Base-by-base conservation (phyloP, 2,888 invertebrate genomes). In the Luperina nickerlii region DNA sequence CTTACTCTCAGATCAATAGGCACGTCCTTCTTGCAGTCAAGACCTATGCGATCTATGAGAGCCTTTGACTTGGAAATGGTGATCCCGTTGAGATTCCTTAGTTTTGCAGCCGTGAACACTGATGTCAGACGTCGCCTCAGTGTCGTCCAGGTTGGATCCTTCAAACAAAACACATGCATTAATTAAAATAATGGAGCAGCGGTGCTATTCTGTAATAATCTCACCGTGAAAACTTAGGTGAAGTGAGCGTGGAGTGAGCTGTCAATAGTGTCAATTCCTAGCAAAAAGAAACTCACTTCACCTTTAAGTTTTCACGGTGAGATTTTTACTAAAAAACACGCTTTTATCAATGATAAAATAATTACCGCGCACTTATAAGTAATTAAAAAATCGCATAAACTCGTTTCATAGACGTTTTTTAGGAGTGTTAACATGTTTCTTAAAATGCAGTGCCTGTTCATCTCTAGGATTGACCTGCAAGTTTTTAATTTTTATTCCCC, bases 91-190 rank as follows among this genome's bases (percentile, higher is more conserved):
- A 88, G 84, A 65, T 27, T 86, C 38, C 77, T 84, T 13, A 88
- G 57, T 45, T 93, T 94, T 2, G 93, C 85, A 11, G 91, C 87
- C 1, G 93, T 92, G 78, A 94, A 94, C 13, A 91, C 84, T 0
- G 88, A 62, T 0, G 92, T 92, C 62, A 94, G 82, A 0, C 90
- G 90, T 11, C 91, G 81, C 69, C 94, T 88, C 5, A 94, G 8
- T 5, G 82, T 74, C 2, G 91, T 87, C 94, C 94, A 94, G 0
- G 82, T 20, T 0, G 94, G 93, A 78, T 94, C 94, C 94, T 94
- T 69, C 0, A 74, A 68, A 72, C 1, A 20, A 45, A 32, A 48
- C 13, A 1, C 5, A 66, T 42, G 71, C 38, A n/a, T 71, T 70
- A 4, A 32, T 57, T 70, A 9, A 70, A 57, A 24, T 24, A 24